These are phyloP conservation scores for Salvator merianae DNA, from an alignment of 2,113 vertebrate genomes.

Conservation along the genomic window DNA sequence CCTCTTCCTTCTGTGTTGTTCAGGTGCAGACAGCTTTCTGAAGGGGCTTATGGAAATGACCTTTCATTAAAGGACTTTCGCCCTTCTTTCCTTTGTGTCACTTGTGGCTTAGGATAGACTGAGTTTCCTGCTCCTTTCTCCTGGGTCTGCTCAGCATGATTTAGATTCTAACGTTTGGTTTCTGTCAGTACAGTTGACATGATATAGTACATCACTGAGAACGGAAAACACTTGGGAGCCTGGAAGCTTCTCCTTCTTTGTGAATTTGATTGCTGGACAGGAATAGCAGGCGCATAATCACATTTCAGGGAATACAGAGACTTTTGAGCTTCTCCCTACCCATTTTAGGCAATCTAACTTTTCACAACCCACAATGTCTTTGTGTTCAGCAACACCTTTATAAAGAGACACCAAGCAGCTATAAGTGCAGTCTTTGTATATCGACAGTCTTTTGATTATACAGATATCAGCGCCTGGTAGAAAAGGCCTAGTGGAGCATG, in stretches of 20 bases:
- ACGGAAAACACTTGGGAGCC: conserved; percentile 31
- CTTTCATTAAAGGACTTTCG: neutral
- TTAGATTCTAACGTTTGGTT: conserved; percentile 43
- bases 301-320: conserved; percentile 48
- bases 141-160: neutral
- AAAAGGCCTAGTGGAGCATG: neutral
- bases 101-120: neutral
- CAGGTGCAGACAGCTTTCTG: neutral
- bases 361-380: neutral
- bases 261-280: conserved; percentile 44
- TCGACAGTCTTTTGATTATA: neutral
- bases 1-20: neutral
- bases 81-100: neutral
- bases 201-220: conserved; percentile 42
- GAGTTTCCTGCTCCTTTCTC: neutral
- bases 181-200: conserved; percentile 57
- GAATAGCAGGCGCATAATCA: conserved; percentile 54
- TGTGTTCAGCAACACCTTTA: neutral
- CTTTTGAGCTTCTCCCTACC: conserved; percentile 2
- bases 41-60: neutral
- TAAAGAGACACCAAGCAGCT: neutral
- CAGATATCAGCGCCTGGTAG: neutral
- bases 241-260: conserved; percentile 29
- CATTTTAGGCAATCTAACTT: neutral
- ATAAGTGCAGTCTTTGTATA: neutral